Conservation (phyloP, 2,113 vertebrate species). For the Calidris pygmaea region DNA sequence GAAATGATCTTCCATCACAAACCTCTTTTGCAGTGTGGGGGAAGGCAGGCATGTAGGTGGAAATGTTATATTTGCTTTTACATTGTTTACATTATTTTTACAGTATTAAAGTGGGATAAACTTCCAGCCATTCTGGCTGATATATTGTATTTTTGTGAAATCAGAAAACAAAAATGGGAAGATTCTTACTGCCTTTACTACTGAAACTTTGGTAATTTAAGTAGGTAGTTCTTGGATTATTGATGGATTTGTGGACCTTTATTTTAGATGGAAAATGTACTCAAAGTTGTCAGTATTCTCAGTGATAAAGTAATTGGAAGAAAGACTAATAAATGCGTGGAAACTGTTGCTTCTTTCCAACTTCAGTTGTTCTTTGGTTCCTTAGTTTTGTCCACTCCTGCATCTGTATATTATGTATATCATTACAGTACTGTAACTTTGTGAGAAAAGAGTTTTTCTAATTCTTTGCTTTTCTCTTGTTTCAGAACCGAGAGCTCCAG, state of each 20-base stretch:
- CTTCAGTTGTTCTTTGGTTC: not conserved
- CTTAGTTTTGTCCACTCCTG: not conserved
- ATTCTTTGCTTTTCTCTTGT: constrained; percentile 45
- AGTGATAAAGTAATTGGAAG: not conserved
- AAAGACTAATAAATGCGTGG: not conserved
- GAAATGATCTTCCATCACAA: not conserved
- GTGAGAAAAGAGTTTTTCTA: not conserved
- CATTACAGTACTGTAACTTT: not conserved
- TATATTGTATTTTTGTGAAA: not conserved
- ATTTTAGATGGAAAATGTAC: not conserved
- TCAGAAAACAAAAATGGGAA: not conserved
- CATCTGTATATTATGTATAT: not conserved
- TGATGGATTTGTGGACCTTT: not conserved
- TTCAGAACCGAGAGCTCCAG: constrained; percentile 97
- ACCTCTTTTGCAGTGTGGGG: not conserved
- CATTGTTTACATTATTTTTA: not conserved
- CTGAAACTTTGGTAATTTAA: not conserved
- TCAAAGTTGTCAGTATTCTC: not conserved
- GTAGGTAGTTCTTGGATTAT: not conserved
- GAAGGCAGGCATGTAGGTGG: not conserved
- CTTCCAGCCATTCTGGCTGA: not conserved
- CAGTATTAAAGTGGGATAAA: not conserved
- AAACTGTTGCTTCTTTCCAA: not conserved
- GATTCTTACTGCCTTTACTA: not conserved
- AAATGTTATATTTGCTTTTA: not conserved